Conservation (phyloP, 2,113 vertebrate genomes). For the Ammodytes marinus region DNA sequence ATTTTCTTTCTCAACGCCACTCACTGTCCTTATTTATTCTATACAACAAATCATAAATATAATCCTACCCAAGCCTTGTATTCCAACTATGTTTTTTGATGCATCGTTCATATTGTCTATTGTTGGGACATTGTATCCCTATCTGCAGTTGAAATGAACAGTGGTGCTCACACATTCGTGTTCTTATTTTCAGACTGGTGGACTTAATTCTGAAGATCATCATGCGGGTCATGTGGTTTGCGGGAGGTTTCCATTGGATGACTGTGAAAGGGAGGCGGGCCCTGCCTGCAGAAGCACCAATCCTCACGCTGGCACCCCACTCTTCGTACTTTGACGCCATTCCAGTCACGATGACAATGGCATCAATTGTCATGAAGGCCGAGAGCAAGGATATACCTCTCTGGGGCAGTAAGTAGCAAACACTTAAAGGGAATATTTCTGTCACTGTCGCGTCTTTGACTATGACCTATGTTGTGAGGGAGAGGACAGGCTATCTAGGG, state of each 20-base stretch:
- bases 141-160: background rate
- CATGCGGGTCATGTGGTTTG: conserved; percentile 98
- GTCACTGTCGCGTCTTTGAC: background rate
- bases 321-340: conserved; percentile 99
- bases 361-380: conserved; percentile 97
- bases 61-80: background rate
- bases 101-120: background rate
- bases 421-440: background rate
- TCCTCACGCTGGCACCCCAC: conserved; percentile 95
- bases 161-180: background rate
- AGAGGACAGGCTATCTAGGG: background rate
- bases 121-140: background rate
- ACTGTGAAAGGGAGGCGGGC: conserved; percentile 92
- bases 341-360: conserved; percentile 98
- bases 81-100: background rate
- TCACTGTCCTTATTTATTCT: background rate
- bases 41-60: background rate
- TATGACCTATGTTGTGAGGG: background rate
- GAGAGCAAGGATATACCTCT: conserved; percentile 98
- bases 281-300: conserved; percentile 90
- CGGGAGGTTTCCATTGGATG: conserved; percentile 96
- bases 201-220: conserved; percentile 91
- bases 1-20: background rate
- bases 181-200: conserved; percentile 86
- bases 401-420: conserved; percentile 95